Evolutionary conservation across 2,797 vertebrate species (phyloP).

Genomic region (Emydoidea blandingii): DNA sequence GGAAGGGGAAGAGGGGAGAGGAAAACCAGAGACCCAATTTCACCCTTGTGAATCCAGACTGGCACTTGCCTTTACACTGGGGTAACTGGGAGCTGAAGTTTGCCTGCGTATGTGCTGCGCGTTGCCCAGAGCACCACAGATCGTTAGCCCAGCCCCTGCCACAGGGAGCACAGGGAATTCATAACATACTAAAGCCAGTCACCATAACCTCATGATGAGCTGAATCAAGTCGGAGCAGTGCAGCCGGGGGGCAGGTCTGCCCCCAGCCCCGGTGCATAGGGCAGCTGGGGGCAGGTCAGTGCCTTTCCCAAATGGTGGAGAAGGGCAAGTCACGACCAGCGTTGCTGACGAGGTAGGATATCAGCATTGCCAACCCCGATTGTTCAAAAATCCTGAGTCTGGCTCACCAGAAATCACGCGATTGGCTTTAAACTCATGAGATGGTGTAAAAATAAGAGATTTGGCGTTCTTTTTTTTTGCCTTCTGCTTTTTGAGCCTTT

Average conservation of each 20-base stretch:
- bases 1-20: neutral
- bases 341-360: neutral
- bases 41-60: neutral
- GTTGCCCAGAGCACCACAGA: neutral
- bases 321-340: neutral
- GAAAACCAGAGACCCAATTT: neutral
- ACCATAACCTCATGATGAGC: neutral
- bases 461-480: too few species aligned
- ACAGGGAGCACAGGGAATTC: neutral
- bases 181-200: neutral
- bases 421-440: too few species aligned
- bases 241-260: too few species aligned
- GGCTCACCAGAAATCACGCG: too few species aligned
- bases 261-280: too few species aligned
- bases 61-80: neutral
- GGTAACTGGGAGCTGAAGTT: neutral
- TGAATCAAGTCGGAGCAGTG: neutral
- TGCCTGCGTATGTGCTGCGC: too few species aligned
- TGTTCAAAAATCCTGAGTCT: too few species aligned
- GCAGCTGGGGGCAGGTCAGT: neutral
- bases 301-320: neutral
- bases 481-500: too few species aligned
- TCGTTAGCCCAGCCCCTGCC: neutral
- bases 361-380: too few species aligned
- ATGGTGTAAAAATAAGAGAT: too few species aligned